Percentiles rank a stretch among this genome's conserved stretches.
Conservation (phyloP, 2,888 invertebrate genomes). For the Autographa pulchrina region DNA sequence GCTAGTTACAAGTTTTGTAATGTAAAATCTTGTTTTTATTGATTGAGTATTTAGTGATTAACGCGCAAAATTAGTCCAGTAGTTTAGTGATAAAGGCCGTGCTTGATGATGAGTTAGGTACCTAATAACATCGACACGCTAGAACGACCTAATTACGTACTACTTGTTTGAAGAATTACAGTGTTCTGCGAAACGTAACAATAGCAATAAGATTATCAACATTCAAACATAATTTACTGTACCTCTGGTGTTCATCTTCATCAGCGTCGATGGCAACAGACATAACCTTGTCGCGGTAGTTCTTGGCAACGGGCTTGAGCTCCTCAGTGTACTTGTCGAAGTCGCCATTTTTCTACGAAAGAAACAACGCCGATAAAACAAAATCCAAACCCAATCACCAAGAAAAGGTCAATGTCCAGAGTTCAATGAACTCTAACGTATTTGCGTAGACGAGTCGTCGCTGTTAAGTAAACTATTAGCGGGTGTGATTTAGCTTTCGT, state of each 20-base stretch:
- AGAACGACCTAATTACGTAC: too few species aligned
- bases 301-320: slow-evolving; percentile 95
- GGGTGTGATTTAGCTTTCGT: slow-evolving; percentile 18
- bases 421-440: slow-evolving; percentile 54
- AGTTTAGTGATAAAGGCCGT: too few species aligned
- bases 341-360: slow-evolving; percentile 92
- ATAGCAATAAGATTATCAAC: too few species aligned
- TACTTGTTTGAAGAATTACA: too few species aligned
- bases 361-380: slow-evolving; percentile 44
- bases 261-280: slow-evolving; percentile 98
- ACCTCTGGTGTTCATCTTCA: slow-evolving; percentile 97
- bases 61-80: too few species aligned
- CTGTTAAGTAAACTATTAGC: slow-evolving; percentile 31
- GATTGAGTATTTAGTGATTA: too few species aligned
- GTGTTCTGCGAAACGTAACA: too few species aligned
- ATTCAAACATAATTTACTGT: slow-evolving; percentile 20
- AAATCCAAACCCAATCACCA: slow-evolving; percentile 23
- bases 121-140: too few species aligned
- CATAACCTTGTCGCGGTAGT: slow-evolving; percentile 97
- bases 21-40: too few species aligned
- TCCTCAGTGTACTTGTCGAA: slow-evolving; percentile 94
- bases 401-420: slow-evolving; percentile 56
- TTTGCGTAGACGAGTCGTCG: slow-evolving; percentile 33
- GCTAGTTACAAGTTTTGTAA: too few species aligned
- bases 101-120: too few species aligned